Evolutionary conservation across 2,888 invertebrate genomes (phyloP), one percentile per base, ranked within the genome.

Genomic region (Stenichneumon culpator): DNA sequence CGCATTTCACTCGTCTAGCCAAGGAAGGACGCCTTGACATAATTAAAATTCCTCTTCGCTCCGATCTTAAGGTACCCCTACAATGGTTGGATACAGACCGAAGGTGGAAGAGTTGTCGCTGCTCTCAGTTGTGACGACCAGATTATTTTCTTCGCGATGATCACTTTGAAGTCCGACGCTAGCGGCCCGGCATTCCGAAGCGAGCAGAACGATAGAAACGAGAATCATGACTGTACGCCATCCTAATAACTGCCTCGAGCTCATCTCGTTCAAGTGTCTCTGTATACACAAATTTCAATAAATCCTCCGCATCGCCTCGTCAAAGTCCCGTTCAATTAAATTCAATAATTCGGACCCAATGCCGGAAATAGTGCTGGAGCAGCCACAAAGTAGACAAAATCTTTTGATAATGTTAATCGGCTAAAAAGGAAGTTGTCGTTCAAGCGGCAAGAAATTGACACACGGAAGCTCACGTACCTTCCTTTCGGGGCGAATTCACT

Each of bases 1-100:
- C 98, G 0, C 98, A 98, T 92, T 98, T 98, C 91, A 98, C 98
- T 7, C 98, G 98, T 94, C 95, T 98, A 83, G 98, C 98, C 98
- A 7, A 95, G 98, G 68, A 98, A 97, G 93, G 97, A 98, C 93
- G 99, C 32, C 32, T 32, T 32, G 32, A 32, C 32, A 36, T 1
- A 36, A 36, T 36, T 36, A 0, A 36, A 36, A 36, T 36, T 36
- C 36, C 36, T 36, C 36, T 36, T 36, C 36, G 0, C 36, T 0
- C 36, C 3, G 1, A 36, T 36, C 36, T 36, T 36, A 9, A 36
- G 36, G 9, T 7, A 36, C 36, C 36, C 36, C 7, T 36, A 36
- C 32, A 32, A 32, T 32, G 7, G 9, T 36, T 36, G 36, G 36
- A 36, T 36, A 36, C 36, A 9, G 7, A 36, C 7, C 9, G 7